phyloP scores from a whole-genome alignment of 2,113 vertebrate genomes.

The Epinephelus cyanopodus region DNA sequence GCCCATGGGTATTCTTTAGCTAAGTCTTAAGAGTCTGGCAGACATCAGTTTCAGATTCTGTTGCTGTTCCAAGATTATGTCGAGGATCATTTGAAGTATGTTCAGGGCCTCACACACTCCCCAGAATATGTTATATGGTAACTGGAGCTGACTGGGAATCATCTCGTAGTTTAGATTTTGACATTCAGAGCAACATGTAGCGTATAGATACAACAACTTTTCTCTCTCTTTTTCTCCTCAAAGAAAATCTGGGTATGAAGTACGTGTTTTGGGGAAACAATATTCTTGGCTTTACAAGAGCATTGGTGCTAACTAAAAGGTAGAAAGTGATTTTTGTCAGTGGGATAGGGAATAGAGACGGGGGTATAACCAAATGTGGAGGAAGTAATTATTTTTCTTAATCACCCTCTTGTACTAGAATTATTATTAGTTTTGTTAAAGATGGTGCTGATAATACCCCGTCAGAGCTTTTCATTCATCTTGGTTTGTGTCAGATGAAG shows the following conservation, averaged over 20 bases:
- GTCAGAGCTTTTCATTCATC: not conserved
- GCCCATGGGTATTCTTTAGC: slow-evolving; percentile 47
- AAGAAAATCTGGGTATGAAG: not conserved
- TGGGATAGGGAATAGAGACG: not conserved
- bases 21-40: slow-evolving; percentile 41
- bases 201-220: not conserved
- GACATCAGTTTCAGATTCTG: slow-evolving; percentile 48
- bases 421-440: not conserved
- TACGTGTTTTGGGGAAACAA: not conserved
- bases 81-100: slow-evolving; percentile 58
- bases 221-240: slow-evolving; percentile 6
- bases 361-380: not conserved
- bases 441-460: not conserved
- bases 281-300: slow-evolving; percentile 1
- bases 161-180: slow-evolving; percentile 21
- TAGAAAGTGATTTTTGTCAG: not conserved
- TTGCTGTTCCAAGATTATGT: slow-evolving; percentile 58
- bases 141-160: slow-evolving; percentile 38
- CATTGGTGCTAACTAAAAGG: not conserved
- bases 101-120: slow-evolving; percentile 30
- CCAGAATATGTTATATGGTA: slow-evolving; percentile 45
- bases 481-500: not conserved
- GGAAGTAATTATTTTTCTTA: not conserved
- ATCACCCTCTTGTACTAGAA: not conserved
- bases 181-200: slow-evolving; percentile 44